Evolutionary conservation across 2,888 invertebrate genomes (phyloP).

Genomic region (Serrognathus titanus): DNA sequence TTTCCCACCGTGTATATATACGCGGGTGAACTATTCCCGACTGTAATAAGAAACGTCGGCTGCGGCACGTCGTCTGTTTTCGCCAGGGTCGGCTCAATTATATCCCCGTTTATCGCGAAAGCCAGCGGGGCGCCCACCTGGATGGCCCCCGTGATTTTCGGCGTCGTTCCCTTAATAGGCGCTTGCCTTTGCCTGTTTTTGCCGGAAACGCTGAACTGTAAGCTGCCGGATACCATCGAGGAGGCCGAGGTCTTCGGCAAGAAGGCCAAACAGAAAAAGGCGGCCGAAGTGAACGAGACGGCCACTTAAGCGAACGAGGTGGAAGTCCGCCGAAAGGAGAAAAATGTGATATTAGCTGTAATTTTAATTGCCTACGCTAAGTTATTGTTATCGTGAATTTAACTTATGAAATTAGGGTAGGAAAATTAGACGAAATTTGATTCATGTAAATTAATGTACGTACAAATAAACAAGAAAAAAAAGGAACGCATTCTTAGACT

Average conservation of each 20-base stretch:
- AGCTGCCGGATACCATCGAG: conserved; percentile 74
- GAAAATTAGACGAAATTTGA: no score
- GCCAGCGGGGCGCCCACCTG: conserved; percentile 52
- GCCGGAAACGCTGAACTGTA: conserved; percentile 75
- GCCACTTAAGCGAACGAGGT: conserved; percentile 1
- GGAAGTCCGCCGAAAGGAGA: no score
- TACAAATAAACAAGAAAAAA: no score
- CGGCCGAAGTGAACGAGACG: conserved; percentile 3
- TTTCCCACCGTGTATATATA: conserved; percentile 86
- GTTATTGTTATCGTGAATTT: no score
- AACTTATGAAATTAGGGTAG: no score
- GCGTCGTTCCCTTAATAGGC: conserved; percentile 65
- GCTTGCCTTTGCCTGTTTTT: conserved; percentile 64
- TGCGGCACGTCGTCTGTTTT: conserved; percentile 83
- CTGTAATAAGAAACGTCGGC: conserved; percentile 82
- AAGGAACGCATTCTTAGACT: no score
- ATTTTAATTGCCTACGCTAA: no score
- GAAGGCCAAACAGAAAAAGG: conserved; percentile 26
- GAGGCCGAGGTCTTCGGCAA: conserved; percentile 69
- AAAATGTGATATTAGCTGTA: no score
- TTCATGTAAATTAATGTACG: no score
- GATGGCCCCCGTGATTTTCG: conserved; percentile 72
- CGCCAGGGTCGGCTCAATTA: conserved; percentile 81
- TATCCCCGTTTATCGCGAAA: conserved; percentile 79
- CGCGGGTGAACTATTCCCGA: conserved; percentile 85